Conservation (phyloP, 1,140 invertebrate species). For the Philaenus spumarius region DNA sequence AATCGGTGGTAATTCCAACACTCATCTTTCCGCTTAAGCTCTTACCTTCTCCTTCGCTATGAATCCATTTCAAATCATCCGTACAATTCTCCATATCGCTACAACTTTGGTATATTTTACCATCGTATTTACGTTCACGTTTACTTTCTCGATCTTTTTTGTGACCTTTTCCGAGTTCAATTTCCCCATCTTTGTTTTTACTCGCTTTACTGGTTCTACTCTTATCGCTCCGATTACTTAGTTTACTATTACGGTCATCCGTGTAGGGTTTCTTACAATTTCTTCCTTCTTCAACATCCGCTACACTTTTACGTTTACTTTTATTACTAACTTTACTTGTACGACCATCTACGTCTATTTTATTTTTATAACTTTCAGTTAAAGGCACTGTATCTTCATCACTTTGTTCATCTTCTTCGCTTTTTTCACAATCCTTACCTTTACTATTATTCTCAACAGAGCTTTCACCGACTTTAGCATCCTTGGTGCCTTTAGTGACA, state of each 20-base stretch:
- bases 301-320: not conserved
- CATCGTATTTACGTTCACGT: not conserved
- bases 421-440: not conserved
- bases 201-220: not conserved
- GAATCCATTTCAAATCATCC: constrained; percentile 9
- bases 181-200: not conserved
- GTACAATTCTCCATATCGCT: constrained; percentile 12
- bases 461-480: not conserved
- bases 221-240: constrained; percentile 3
- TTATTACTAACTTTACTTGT: not conserved
- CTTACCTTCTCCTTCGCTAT: constrained; percentile 7
- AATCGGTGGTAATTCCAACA: not conserved
- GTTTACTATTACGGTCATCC: constrained; percentile 1
- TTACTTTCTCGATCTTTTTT: not conserved
- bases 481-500: not conserved
- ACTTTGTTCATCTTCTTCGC: constrained; percentile 1
- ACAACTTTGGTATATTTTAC: constrained; percentile 2
- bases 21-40: not conserved
- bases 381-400: constrained; percentile 8
- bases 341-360: not conserved
- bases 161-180: not conserved
- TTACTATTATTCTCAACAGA: not conserved
- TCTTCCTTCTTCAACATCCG: not conserved
- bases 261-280: not conserved
- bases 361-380: not conserved